Evolutionary conservation across 1,140 invertebrate species (phyloP).

Genomic region (Tribolium madens): DNA sequence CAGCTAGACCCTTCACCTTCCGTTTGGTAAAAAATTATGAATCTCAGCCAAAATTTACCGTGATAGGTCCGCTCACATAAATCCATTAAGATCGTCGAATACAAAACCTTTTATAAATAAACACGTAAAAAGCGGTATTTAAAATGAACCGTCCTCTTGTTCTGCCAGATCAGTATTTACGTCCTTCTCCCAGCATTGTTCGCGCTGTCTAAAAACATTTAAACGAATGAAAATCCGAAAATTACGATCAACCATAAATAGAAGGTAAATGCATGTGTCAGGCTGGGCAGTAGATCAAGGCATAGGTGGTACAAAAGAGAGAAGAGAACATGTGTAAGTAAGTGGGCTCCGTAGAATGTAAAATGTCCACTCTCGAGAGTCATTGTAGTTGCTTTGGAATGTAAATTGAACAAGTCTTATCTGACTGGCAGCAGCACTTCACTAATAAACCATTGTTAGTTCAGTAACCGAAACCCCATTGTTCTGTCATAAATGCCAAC

Average conservation of each 20-base stretch:
- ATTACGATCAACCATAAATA: slow-evolving; percentile 51
- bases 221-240: slow-evolving; percentile 52
- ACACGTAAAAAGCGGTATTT: slow-evolving; percentile 42
- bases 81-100: slow-evolving; percentile 9
- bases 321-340: slow-evolving; percentile 48
- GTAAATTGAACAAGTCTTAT: slow-evolving; percentile 64
- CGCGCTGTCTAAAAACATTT: slow-evolving; percentile 46
- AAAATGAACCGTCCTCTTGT: slow-evolving; percentile 46
- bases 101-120: slow-evolving; percentile 23
- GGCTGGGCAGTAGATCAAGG: slow-evolving; percentile 48
- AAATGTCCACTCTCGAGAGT: slow-evolving; percentile 60
- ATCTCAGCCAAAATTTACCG: not conserved
- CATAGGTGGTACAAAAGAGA: slow-evolving; percentile 33
- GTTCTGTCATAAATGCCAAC: slow-evolving; percentile 58
- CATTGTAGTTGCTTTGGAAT: slow-evolving; percentile 62
- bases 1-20: not conserved
- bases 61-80: slow-evolving; percentile 22
- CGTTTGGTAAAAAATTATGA: not conserved
- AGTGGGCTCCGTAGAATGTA: slow-evolving; percentile 58
- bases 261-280: slow-evolving; percentile 45
- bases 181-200: slow-evolving; percentile 38
- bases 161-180: slow-evolving; percentile 44
- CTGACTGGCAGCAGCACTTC: slow-evolving; percentile 59
- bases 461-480: slow-evolving; percentile 62
- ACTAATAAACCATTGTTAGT: slow-evolving; percentile 64